These are phyloP conservation scores for Lathamus discolor DNA, from an alignment of 2,113 vertebrate genomes.

Conservation along the genomic window DNA sequence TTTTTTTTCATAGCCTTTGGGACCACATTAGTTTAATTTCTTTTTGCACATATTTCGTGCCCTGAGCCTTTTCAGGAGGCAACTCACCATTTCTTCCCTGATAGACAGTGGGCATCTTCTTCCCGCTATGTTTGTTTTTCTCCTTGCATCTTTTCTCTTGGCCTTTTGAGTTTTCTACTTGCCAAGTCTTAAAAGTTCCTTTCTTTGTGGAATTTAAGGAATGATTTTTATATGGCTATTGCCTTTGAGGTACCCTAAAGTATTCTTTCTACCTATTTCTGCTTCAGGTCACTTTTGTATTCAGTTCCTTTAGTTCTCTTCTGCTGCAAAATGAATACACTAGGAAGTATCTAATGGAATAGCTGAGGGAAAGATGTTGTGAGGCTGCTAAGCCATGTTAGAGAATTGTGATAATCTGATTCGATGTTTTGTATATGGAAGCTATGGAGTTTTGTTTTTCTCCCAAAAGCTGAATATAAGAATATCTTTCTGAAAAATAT, in stretches of 20 bases:
- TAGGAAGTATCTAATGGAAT: neutral
- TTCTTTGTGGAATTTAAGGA: neutral
- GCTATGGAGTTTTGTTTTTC: neutral
- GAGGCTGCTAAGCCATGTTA: neutral
- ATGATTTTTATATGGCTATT: neutral
- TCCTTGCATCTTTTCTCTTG: neutral
- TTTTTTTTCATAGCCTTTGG: neutral
- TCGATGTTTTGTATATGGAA: neutral
- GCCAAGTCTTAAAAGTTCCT: neutral
- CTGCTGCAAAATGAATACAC: neutral
- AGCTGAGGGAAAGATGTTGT: neutral
- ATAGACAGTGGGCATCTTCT: neutral
- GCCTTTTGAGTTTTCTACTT: neutral
- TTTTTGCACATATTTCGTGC: neutral
- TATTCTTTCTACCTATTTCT: neutral
- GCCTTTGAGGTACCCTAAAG: neutral
- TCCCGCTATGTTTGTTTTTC: neutral
- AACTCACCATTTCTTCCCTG: neutral
- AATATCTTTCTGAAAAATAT: neutral
- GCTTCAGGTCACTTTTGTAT: neutral
- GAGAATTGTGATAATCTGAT: neutral
- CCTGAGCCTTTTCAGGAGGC: neutral
- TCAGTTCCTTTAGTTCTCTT: neutral
- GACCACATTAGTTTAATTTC: neutral
- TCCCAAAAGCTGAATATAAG: neutral